These are phyloP conservation scores for Hyaena hyaena DNA, from an alignment of 2,113 vertebrate genomes.

Conservation along the genomic window DNA sequence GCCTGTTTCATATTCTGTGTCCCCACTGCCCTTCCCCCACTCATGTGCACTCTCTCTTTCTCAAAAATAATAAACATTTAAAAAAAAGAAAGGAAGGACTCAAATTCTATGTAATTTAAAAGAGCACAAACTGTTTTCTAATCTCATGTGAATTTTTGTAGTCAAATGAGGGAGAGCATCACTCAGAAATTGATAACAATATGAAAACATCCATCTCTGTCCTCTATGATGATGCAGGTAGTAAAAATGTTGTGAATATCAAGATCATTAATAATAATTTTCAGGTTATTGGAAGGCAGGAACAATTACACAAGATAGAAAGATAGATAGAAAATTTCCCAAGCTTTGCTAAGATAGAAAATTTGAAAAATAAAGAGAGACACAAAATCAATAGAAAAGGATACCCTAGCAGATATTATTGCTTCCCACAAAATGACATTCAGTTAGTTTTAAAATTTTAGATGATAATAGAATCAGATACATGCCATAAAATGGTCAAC, in stretches of 20 bases:
- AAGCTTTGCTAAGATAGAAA: background rate
- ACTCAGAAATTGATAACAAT: background rate
- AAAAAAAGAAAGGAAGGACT: background rate
- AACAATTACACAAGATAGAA: background rate
- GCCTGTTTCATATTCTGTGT: too few species aligned
- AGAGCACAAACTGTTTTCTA: background rate
- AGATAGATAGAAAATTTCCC: background rate
- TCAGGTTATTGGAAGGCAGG: background rate
- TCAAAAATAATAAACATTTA: too few species aligned
- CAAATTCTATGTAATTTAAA: background rate
- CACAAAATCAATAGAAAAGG: background rate
- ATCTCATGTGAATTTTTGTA: background rate
- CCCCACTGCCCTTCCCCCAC: too few species aligned
- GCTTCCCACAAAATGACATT: background rate
- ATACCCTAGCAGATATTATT: background rate
- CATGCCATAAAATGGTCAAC: conserved; percentile 37
- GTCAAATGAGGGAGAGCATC: background rate
- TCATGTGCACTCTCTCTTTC: too few species aligned
- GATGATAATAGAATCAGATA: background rate
- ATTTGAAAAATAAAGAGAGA: conserved; percentile 40
- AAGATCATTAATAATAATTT: conserved; percentile 48
- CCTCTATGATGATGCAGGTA: background rate
- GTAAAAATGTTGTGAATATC: conserved; percentile 37
- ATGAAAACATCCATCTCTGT: conserved; percentile 38
- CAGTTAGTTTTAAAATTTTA: background rate